A percentile compares a stretch with the other conserved stretches of the same genome.
Evolutionary conservation across 2,888 invertebrate species (phyloP).

Genomic region (Stenodera caucasica): DNA sequence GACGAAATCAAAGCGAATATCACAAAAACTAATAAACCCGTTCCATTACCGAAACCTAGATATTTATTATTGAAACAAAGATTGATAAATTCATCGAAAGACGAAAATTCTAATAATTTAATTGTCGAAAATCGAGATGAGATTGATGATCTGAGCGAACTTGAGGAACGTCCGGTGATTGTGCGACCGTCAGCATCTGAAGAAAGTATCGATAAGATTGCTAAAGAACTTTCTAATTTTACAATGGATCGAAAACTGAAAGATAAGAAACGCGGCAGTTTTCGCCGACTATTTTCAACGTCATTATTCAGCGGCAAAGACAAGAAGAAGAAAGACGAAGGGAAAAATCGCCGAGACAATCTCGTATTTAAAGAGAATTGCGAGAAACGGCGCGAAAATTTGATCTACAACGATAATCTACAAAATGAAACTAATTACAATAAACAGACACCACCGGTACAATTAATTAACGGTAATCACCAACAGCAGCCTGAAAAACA

Average conservation of each 20-base stretch:
- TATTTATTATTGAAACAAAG: constrained; percentile 1
- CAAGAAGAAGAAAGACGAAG: constrained; percentile 52
- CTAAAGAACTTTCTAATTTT: constrained; percentile 46
- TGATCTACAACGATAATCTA: constrained; percentile 42
- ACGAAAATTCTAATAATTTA: constrained; percentile 41
- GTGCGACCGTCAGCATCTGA: constrained; percentile 43
- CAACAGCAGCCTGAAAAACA: constrained; percentile 15
- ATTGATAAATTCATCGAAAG: constrained; percentile 20
- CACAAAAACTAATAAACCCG: background rate
- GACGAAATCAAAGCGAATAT: background rate
- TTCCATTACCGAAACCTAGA: constrained; percentile 15
- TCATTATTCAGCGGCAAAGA: constrained; percentile 51
- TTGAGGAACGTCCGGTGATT: constrained; percentile 10
- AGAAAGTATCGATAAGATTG: constrained; percentile 47
- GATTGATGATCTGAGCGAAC: constrained; percentile 13
- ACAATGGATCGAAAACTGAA: constrained; percentile 46
- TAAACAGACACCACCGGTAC: constrained; percentile 43
- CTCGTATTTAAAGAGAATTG: constrained; percentile 42
- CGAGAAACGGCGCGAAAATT: constrained; percentile 44
- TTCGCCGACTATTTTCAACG: constrained; percentile 47
- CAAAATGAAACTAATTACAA: constrained; percentile 51
- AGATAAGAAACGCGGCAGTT: constrained; percentile 51
- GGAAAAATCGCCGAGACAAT: constrained; percentile 46
- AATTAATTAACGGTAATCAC: constrained; percentile 31
- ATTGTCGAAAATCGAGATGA: constrained; percentile 1